These are phyloP conservation scores for Anolis apletophallus DNA, from an alignment of 2,797 vertebrate species.

Conservation along the genomic window DNA sequence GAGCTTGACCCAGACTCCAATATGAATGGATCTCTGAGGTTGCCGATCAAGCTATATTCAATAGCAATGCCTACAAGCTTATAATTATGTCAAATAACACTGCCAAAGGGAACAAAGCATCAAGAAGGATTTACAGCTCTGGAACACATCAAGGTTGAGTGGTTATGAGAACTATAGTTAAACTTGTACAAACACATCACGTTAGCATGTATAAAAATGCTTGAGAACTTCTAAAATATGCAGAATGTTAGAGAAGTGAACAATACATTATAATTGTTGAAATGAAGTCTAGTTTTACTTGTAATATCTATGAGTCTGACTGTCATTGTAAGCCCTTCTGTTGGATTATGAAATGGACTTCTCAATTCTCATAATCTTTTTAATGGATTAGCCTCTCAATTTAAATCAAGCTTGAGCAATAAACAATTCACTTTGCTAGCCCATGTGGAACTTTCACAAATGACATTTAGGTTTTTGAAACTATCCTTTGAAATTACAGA, in stretches of 20 bases:
- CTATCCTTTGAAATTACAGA: slow-evolving; percentile 5
- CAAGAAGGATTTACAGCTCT: neutral
- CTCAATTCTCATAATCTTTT: neutral
- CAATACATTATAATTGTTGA: neutral
- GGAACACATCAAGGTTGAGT: slow-evolving; percentile 6
- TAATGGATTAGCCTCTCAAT: neutral
- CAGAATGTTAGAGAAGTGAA: neutral
- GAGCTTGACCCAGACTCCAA: neutral
- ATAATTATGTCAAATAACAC: slow-evolving; percentile 24
- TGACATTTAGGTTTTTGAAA: neutral
- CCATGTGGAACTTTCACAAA: neutral
- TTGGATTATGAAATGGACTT: neutral
- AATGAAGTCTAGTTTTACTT: neutral
- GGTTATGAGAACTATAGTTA: slow-evolving; percentile 27
- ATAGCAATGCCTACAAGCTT: neutral
- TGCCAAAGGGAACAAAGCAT: slow-evolving; percentile 3
- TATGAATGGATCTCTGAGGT: neutral
- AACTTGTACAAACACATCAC: slow-evolving; percentile 12
- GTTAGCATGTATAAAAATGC: slow-evolving; percentile 2
- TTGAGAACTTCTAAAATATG: slow-evolving; percentile 22
- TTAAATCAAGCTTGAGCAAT: slow-evolving; percentile 11
- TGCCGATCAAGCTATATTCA: slow-evolving; percentile 1
- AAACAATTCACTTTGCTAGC: neutral
- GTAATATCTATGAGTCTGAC: neutral
- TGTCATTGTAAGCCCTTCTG: neutral